phyloP scores from a whole-genome alignment of 2,113 vertebrate species.

The Chitala chitala region DNA sequence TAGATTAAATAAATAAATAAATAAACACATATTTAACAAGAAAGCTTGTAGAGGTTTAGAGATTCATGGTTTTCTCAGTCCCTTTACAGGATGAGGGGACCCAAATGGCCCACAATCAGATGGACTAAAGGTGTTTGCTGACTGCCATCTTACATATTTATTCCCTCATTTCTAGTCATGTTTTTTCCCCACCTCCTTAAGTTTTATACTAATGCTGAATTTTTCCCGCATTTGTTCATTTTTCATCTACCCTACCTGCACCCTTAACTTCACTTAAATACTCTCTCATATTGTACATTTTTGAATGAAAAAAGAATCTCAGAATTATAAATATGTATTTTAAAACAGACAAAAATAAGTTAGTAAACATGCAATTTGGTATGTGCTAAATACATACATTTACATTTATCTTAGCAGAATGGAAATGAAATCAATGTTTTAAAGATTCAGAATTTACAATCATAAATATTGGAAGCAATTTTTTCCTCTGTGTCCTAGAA shows the following conservation, averaged over 20 bases:
- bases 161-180: not conserved
- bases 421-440: not conserved
- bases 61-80: too few relatives aligned
- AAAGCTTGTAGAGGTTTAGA: too few relatives aligned
- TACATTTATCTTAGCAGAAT: constrained; percentile 14
- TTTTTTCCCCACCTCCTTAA: too few relatives aligned
- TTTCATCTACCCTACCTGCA: too few relatives aligned
- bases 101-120: too few relatives aligned
- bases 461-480: constrained; percentile 8
- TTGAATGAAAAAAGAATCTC: not conserved
- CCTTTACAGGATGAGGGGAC: too few relatives aligned
- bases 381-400: constrained; percentile 17
- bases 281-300: not conserved
- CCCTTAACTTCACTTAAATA: not conserved
- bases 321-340: not conserved
- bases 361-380: not conserved
- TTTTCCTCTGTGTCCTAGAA: constrained; percentile 7
- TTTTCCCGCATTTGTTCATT: too few relatives aligned
- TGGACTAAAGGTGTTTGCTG: too few relatives aligned
- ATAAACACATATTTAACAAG: not conserved
- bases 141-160: too few relatives aligned
- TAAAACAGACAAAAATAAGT: not conserved
- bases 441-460: constrained; percentile 6
- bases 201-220: too few relatives aligned
- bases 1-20: not conserved